phyloP scores from a whole-genome alignment of 2,888 invertebrate genomes.

The Ypsolopha sequella region DNA sequence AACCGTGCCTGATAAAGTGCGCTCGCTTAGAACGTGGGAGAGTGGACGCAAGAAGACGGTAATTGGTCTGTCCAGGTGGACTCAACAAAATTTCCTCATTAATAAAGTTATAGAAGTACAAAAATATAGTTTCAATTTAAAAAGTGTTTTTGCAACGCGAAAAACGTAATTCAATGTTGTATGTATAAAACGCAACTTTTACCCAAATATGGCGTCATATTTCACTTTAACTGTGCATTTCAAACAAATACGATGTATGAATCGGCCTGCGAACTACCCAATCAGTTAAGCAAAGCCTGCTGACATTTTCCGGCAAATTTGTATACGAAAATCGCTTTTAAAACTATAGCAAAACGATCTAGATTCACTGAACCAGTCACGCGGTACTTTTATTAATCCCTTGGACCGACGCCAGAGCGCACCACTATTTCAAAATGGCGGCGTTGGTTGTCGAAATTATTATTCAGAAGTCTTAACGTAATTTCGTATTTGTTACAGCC shows the following conservation, averaged over 20 bases:
- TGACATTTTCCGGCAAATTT: background rate
- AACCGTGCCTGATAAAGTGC: background rate
- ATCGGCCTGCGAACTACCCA: background rate
- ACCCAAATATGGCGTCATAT: background rate
- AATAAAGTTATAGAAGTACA: too few species aligned
- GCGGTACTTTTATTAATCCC: slow-evolving; percentile 9
- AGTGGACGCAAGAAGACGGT: background rate
- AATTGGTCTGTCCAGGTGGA: background rate
- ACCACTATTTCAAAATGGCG: slow-evolving; percentile 11
- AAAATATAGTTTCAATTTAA: background rate
- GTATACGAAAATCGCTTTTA: background rate
- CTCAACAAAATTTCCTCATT: too few species aligned
- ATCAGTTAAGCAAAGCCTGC: background rate
- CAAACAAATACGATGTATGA: background rate
- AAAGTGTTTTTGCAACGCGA: background rate
- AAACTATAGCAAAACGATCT: background rate
- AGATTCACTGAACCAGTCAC: background rate
- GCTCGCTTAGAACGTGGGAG: too few species aligned
- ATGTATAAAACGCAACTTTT: background rate
- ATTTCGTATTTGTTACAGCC: background rate
- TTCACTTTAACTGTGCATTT: background rate
- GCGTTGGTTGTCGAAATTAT: slow-evolving; percentile 1
- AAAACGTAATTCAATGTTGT: background rate
- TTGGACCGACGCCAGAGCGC: slow-evolving; percentile 15
- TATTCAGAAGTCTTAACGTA: slow-evolving; percentile 5